These are phyloP conservation scores for Artibeus lituratus DNA, from an alignment of 2,797 vertebrate genomes.

Conservation along the genomic window DNA sequence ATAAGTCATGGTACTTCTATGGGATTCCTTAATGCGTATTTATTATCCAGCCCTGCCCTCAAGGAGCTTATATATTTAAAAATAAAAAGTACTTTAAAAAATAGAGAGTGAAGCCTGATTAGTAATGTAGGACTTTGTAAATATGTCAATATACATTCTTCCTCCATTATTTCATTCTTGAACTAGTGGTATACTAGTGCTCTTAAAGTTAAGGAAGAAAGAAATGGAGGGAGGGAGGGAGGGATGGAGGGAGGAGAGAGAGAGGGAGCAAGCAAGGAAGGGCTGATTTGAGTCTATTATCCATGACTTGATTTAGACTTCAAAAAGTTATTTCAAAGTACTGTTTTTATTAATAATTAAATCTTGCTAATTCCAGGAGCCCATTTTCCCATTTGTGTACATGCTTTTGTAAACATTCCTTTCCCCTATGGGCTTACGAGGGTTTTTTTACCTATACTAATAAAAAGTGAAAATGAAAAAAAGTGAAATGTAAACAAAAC, in stretches of 20 bases:
- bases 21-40: not conserved
- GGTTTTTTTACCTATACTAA: conserved; percentile 20
- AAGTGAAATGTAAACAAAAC: not conserved
- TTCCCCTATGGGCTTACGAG: not conserved
- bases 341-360: conserved; percentile 44
- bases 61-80: not conserved
- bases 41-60: not conserved
- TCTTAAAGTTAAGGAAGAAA: not conserved
- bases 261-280: not conserved
- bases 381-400: not conserved
- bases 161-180: not conserved
- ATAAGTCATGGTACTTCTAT: not conserved
- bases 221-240: not conserved
- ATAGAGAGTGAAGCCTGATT: not conserved
- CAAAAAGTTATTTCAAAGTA: not conserved
- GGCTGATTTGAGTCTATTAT: not conserved
- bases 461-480: not conserved
- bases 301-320: conserved; percentile 8
- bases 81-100: not conserved
- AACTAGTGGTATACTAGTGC: not conserved
- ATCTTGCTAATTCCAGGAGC: conserved; percentile 24
- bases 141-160: not conserved
- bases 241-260: not conserved
- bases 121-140: conserved; percentile 27
- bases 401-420: not conserved